Base-by-base conservation (phyloP, 2,888 invertebrate species). In the Aspidapion aeneum region DNA sequence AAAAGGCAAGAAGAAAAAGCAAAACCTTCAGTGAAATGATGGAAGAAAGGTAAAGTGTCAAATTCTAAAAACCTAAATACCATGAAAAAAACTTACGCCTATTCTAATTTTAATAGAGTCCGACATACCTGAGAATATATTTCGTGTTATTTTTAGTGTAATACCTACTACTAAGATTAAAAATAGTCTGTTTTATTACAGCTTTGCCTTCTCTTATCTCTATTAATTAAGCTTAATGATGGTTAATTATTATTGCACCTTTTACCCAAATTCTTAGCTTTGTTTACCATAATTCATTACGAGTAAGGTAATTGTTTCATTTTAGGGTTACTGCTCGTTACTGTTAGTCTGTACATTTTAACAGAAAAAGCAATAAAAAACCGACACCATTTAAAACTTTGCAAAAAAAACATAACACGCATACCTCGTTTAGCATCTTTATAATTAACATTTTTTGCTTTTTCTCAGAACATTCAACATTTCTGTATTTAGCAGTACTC, bases 21-120 rank as follows among this genome's bases (percentile, higher is more conserved):
- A 96, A 96, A 84, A 96, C 96, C 68, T 96, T 95, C 85, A 93
- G 89, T 77, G 95, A 96, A 83, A 96, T 96, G 90, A 87, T 94
- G 83, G 93, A 94, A 80, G 94, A 93, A 80, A 87, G 93, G 88
- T 90, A 76, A 79, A 62, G 18, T 18, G 51, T 48, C 35, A 35
- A 35, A 35, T 12, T 19, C 56, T 20, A 21, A n/a, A 18, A 56
- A 56, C 20, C 56, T 20, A 56, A 21, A 56, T 56, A 20, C 1
- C 56, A n/a, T 20, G 21, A 35, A 3, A 35, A 35, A 35, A 35
- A 35, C 12, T 35, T 35, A n/a, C n/a, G 35, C 35, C 12, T 35
- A 12, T 35, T 35, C 35, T 35, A 35, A 35, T 35, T 35, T 35
- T 35, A 35, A 35, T 35, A 35, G 12, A 35, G 35, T n/a, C 35